These are phyloP conservation scores for Aphis craccivora DNA, from an alignment of 1,140 invertebrate species.

Conservation along the genomic window DNA sequence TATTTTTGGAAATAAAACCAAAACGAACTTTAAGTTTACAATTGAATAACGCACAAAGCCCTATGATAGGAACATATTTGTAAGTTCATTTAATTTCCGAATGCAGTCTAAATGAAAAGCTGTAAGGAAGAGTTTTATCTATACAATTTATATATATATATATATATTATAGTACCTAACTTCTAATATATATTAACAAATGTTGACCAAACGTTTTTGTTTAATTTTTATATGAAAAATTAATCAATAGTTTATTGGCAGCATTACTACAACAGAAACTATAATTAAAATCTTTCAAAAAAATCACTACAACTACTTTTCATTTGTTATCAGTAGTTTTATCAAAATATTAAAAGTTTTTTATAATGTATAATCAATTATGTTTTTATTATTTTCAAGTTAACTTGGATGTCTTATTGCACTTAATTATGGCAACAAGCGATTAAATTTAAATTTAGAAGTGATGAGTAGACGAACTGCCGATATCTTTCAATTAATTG, in stretches of 20 bases:
- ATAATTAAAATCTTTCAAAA: neutral
- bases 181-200: neutral
- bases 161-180: neutral
- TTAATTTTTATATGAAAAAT: neutral
- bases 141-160: too few species aligned
- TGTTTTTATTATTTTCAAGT: neutral
- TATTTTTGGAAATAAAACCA: neutral
- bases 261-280: neutral
- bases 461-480: neutral
- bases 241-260: neutral
- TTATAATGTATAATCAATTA: neutral
- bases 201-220: neutral
- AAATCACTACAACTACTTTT: neutral
- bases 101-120: neutral
- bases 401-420: neutral
- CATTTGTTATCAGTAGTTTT: neutral
- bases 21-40: neutral
- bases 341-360: neutral
- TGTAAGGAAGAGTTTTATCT: neutral
- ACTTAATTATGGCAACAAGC: neutral
- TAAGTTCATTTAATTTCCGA: neutral
- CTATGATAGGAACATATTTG: neutral
- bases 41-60: neutral
- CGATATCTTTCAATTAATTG: neutral
- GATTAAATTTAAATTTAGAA: too few species aligned